Base-by-base conservation (phyloP, 2,888 invertebrate genomes). In the Pomacea canaliculata region DNA sequence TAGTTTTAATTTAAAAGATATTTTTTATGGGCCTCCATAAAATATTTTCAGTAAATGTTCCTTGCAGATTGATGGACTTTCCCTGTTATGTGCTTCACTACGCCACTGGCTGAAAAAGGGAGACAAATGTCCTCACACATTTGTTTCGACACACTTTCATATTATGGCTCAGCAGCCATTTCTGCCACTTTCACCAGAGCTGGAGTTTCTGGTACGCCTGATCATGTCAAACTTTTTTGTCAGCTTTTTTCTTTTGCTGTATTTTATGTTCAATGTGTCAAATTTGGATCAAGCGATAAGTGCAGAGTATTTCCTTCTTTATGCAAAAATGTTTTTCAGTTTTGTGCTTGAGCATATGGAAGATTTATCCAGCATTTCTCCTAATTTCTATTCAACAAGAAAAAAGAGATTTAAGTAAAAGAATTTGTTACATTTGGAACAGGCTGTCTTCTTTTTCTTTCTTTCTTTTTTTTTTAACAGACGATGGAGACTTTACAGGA, bases 81-180 rank as follows among this genome's bases (percentile, higher is more conserved):
- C 95, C 0, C 90, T 97, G 59, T 91, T 96, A 37, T 93, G 94
- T 0, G 93, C 95, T 0, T 93, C 93, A 63, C 89, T 97, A 70
- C 93, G 93, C 83, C 92, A 94, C 84, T 95, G 96, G 91, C 89
- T 94, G 69, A 92, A 92, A 73, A 91, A 93, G 76, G 92, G 88
- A 0, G 82, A 89, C 5, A 81, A 89, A 16, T 95, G 95, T 85
- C 96, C 97, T 0, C 95, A 96, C 86, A 91, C 95, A 1, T 91
- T 96, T 71, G 92, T 95, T 8, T 93, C 95, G 0, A 96, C 97
- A 0, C 96, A 97, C 90, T 95, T 94, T 86, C 93, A 95, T 83
- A 92, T 94, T 68, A 91, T 96, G 59, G 90, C 92, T 62, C 91
- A 93, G 72, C 84, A 87, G 70, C 83, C 84, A 16, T 92, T 93